Conservation (phyloP, 2,888 invertebrate species). For the Anorthoa munda region DNA sequence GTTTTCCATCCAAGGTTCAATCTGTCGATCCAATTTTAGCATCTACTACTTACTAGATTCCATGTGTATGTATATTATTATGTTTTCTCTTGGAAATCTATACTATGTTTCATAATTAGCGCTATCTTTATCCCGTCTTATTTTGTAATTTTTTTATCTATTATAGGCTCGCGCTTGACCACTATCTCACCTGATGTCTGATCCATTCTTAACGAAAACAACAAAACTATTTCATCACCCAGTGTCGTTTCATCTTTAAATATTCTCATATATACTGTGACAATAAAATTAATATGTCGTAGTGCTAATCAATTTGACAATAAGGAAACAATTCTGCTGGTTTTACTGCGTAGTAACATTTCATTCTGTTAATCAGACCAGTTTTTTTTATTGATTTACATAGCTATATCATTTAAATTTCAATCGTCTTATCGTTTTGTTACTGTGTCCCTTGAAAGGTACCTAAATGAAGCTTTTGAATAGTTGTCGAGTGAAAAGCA, state of each 20-base stretch:
- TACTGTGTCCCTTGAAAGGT: conserved; percentile 43
- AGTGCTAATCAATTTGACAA: conserved; percentile 57
- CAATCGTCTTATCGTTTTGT: conserved; percentile 34
- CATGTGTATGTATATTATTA: background rate
- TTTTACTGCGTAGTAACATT: conserved; percentile 65
- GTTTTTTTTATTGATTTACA: conserved; percentile 58
- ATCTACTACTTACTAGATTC: background rate
- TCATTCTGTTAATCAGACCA: conserved; percentile 54
- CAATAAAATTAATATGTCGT: conserved; percentile 46
- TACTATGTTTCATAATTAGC: background rate
- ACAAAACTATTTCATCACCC: conserved; percentile 12
- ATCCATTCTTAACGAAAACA: conserved; percentile 8
- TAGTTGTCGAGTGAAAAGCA: background rate
- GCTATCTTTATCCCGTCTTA: background rate
- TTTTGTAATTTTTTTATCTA: no score
- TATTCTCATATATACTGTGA: conserved; percentile 26
- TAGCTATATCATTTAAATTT: conserved; percentile 59
- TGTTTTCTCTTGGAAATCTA: background rate
- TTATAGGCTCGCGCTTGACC: no score
- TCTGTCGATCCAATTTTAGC: background rate
- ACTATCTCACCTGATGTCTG: no score
- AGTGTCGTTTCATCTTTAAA: conserved; percentile 13
- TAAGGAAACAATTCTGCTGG: conserved; percentile 59
- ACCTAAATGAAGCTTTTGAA: conserved; percentile 4
- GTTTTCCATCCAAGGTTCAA: conserved; percentile 2